Evolutionary conservation across 2,888 invertebrate species (phyloP), one percentile per base, ranked within the genome.

Genomic region (Cheilosia urbana): DNA sequence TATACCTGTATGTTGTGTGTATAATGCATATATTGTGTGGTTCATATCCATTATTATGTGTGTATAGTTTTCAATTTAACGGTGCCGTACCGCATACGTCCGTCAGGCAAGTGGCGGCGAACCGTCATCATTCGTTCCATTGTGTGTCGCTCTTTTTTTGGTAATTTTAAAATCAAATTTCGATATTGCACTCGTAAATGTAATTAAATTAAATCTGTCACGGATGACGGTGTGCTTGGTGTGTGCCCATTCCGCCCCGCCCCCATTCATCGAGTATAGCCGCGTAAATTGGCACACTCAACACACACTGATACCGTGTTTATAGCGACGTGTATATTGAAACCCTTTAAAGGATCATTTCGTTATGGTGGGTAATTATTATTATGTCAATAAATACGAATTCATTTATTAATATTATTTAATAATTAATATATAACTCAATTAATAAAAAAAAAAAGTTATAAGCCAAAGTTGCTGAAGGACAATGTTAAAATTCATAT

Each of bases 191-290:
- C 58, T 80, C 72, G 76, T 66, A 77, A 81, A 81, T 77, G 76
- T 85, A 80, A 85, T 85, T 77, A 81, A 85, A 85, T 85, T 85
- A 85, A 85, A 85, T 81, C 80, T 85, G 76, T 81, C 76, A 81
- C 51, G 76, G 72, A 42, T 58, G 47, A 75, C 47, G 24, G 42
- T 55, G 49, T 11, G n/a, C 15, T 30, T 5, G 51, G 37, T 27
- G n/a, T 27, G 57, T 53, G 30, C 4, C n/a, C 47, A 24, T 19
- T 7, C 40, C 55, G 13, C 9, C 24, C 40, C 55, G 13, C 9
- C 24, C 47, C 42, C 19, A 63, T 49, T 34, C 27, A 57, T 55
- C 58, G 45, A 66, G 53, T 47, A 21, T 45, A 63, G 60, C 40
- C n/a, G 71, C 53, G 58, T 27, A 45, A 45, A 47, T 57, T 57